Percentiles rank a stretch among this genome's conserved stretches.
Evolutionary conservation across 2,797 vertebrate species (phyloP).

Genomic region (Notoglanidium macrostoma): DNA sequence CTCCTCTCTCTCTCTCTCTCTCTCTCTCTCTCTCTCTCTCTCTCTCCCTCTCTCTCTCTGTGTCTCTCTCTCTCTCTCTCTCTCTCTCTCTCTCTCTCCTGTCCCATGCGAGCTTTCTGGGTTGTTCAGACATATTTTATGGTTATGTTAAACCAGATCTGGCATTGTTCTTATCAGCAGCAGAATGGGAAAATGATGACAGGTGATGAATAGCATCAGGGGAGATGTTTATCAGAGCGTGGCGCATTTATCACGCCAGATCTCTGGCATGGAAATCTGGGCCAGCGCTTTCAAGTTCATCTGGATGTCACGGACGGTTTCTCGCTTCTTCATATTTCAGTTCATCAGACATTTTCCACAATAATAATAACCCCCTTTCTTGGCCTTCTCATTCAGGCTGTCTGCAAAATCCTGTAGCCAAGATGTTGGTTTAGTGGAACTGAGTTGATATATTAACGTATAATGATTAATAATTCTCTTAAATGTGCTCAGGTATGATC

Average conservation of each 20-base stretch:
- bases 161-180: slow-evolving; percentile 57
- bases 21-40: background rate
- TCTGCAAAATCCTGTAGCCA: background rate
- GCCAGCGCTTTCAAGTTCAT: slow-evolving; percentile 58
- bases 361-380: background rate
- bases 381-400: background rate
- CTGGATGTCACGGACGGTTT: slow-evolving; percentile 27
- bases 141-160: slow-evolving; percentile 53
- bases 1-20: background rate
- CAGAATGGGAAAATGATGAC: slow-evolving; percentile 49
- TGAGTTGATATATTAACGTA: background rate
- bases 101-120: slow-evolving; percentile 16
- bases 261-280: slow-evolving; percentile 54
- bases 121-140: slow-evolving; percentile 52
- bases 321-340: background rate
- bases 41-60: background rate
- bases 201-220: slow-evolving; percentile 58
- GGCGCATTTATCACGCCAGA: slow-evolving; percentile 53
- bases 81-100: background rate
- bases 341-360: background rate
- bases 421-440: background rate
- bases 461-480: background rate
- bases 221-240: slow-evolving; percentile 60
- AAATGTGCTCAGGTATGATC: background rate
- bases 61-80: background rate